Evolutionary conservation across 30 jellyfish, hydroid and myxozoan genomes (phyloP).

Genomic region (Pelagia noctiluca): DNA sequence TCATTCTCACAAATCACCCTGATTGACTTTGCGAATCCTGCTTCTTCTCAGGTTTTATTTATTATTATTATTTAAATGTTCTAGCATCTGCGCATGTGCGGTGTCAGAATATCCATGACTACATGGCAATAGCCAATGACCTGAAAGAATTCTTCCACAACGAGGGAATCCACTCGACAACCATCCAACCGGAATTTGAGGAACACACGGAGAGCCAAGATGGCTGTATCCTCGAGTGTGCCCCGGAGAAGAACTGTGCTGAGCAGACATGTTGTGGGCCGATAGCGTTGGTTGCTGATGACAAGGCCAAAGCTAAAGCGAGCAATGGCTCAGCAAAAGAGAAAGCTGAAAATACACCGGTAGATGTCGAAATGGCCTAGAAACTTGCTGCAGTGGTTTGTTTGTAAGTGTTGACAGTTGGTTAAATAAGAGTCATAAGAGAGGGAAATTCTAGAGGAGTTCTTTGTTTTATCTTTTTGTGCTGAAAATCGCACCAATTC

Average conservation of each 20-base stretch:
- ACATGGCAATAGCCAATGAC: conserved; percentile 75
- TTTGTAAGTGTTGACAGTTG: no score
- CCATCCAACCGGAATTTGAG: conserved; percentile 85
- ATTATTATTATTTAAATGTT: not conserved
- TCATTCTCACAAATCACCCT: no score
- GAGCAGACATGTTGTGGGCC: conserved; percentile 80
- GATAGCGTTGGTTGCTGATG: not conserved
- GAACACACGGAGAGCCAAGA: conserved; percentile 72
- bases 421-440: no score
- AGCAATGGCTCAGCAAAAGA: conserved; percentile 5
- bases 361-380: not conserved
- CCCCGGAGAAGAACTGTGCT: conserved; percentile 79
- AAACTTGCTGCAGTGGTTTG: no score
- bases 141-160: conserved; percentile 90
- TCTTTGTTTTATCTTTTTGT: no score
- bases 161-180: conserved; percentile 92
- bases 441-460: no score
- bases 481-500: no score
- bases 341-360: conserved; percentile 5
- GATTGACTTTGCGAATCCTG: not conserved
- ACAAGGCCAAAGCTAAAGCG: not conserved
- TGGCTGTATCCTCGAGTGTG: conserved; percentile 74
- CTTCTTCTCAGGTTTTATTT: not conserved
- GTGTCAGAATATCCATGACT: conserved; percentile 87
- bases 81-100: conserved; percentile 98